Base-by-base conservation (phyloP, 2,888 invertebrate genomes). In the Punctoribates punctum region DNA sequence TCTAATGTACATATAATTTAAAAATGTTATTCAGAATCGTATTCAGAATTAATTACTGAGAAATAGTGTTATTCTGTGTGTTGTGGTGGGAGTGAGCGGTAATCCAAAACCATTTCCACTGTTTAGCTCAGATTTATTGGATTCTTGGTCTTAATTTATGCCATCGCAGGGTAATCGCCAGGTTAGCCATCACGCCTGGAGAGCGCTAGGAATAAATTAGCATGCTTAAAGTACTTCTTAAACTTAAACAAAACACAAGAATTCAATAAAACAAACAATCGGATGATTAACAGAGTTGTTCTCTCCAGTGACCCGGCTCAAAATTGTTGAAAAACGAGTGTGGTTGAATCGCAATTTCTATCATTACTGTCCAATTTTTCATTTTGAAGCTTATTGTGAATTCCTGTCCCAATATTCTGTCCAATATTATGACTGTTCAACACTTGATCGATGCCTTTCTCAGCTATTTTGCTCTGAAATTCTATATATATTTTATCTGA, bases 401-500 rank as follows among this genome's bases (percentile, higher is more conserved):
- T 60, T 25, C 27, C 3, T 27, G 23, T 60, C 25, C 6, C 2
- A 29, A 51, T 34, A 51, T 42, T 42, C 42, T 51, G 27, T 60
- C 6, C 15, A 27, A 25, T 20, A 11, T 15, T 11, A 4, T 60
- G 2, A 25, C 29, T 60, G 27, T 60, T 25, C 27, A 60, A 60
- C 25, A 60, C 60, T 27, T 60, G 60, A 60, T 60, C 60, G 60
- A 60, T 60, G 60, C 15, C 20, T 25, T 60, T 60, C 42, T 11
- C 42, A 42, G n/a, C 42, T 42, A 42, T 1, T 42, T 42, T 42
- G 9, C 13, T 15, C 15, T 25, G 27, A 25, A 60, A 60, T 60
- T 60, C 60, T 27, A 60, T 60, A 60, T 60, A 27, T 60, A n/a
- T 60, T 60, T 54, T 54, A 54, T 54, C 54, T 54, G 54, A 54